Base-by-base conservation (phyloP, 2,113 vertebrate species). In the Pantherophis guttatus region DNA sequence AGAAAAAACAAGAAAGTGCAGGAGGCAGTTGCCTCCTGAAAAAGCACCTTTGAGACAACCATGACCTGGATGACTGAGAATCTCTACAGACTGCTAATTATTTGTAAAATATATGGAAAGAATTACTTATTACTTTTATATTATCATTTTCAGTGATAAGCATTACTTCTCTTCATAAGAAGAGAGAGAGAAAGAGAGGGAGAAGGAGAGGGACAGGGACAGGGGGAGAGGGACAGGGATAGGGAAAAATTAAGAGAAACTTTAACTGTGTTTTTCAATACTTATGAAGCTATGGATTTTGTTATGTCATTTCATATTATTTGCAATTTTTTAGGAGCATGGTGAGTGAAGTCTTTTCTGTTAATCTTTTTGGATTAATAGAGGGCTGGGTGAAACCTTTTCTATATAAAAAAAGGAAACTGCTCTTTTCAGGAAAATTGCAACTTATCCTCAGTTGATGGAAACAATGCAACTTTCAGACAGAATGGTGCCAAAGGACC, bases 401-500 rank as follows among this genome's bases (percentile, higher is more conserved):
- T 95, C 96, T 93, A 96, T 97, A 97, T 96, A 81, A 81, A 75
- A 75, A 75, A 75, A 48, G n/a, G 96, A 89, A 91, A 93, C 23
- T 92, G 96, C 93, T 96, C 94, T 96, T 87, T 97, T 97, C 97
- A 95, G 97, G 97, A 97, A 96, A 95, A 96, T 94, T 93, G 85
- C 95, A 96, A 81, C 92, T 97, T 97, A 97, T 95, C 96, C 97
- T 97, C 93, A 95, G 87, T 97, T 94, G 59, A 52, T 33, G 92
- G 97, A 97, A 98, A 98, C 97, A 98, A 97, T 97, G 94, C 95
- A 96, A 96, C 95, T 91, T 94, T 87, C 97, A 93, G 93, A 94
- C 97, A 97, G 98, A 97, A 95, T 52, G 90, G 7, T 94, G 97
- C 97, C 97, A 97, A 95, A 87, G 24, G 33, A 86, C 85, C 94